These are phyloP conservation scores for Loripinus fragilis DNA, from an alignment of 2,888 invertebrate genomes.

Conservation along the genomic window DNA sequence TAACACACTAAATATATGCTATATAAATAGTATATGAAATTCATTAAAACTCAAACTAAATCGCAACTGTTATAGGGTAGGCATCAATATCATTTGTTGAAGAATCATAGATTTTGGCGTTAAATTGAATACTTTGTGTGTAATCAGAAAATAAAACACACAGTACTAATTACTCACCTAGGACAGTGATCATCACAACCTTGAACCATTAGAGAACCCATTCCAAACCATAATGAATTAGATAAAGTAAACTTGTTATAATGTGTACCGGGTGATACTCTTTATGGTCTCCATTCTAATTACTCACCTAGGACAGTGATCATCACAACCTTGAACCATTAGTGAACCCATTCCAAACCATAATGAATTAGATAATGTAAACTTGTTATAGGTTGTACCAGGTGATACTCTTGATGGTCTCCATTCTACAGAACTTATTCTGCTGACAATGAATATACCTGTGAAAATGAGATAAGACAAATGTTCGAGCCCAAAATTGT, in stretches of 20 bases:
- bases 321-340: conserved; percentile 99
- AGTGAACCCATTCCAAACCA: conserved; percentile 99
- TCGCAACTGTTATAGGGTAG: too few relatives aligned
- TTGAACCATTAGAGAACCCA: conserved; percentile 99
- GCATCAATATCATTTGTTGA: too few relatives aligned
- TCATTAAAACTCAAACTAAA: too few relatives aligned
- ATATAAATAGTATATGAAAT: too few relatives aligned
- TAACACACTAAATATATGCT: too few relatives aligned
- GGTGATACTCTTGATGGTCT: conserved; percentile 84
- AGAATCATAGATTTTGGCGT: too few relatives aligned
- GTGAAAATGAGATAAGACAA: neutral
- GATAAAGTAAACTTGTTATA: conserved; percentile 90
- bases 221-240: conserved; percentile 98
- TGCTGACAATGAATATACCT: conserved; percentile 95
- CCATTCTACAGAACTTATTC: conserved; percentile 99
- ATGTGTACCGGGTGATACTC: conserved; percentile 79
- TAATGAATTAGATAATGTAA: conserved; percentile 96
- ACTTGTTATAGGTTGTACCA: conserved; percentile 85
- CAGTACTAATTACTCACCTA: too few relatives aligned
- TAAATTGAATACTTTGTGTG: too few relatives aligned
- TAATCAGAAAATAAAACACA: too few relatives aligned
- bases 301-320: conserved; percentile 92
- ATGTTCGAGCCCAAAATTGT: too few relatives aligned
- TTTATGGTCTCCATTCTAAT: conserved; percentile 93
- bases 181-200: conserved; percentile 96